phyloP scores from a whole-genome alignment of 2,797 vertebrate species.

The Propithecus perrieri region DNA sequence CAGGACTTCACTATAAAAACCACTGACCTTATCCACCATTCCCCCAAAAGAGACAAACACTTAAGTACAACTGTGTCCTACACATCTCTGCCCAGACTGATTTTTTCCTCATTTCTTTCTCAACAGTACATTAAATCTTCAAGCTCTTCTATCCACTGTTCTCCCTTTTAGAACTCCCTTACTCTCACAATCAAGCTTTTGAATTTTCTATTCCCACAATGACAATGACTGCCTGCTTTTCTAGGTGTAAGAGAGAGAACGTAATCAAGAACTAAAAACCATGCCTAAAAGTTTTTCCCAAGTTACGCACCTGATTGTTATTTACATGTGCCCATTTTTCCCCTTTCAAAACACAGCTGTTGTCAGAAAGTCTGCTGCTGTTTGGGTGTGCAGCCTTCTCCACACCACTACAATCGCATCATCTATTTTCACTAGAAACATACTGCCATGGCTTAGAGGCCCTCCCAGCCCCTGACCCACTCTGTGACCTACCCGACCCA shows the following conservation, averaged over 20 bases:
- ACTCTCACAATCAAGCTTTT: not conserved
- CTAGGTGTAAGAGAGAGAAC: not conserved
- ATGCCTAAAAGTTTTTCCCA: not conserved
- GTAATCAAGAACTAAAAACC: not conserved
- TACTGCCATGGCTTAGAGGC: not conserved
- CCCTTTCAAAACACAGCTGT: conserved; percentile 18
- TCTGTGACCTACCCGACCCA: not conserved
- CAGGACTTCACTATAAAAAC: not conserved
- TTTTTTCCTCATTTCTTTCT: not conserved
- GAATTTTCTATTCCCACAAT: not conserved
- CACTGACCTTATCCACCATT: not conserved
- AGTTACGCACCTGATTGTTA: not conserved
- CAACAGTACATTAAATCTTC: not conserved
- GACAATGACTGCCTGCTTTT: not conserved
- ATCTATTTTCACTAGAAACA: not conserved
- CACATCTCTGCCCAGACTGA: not conserved
- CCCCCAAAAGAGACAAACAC: not conserved
- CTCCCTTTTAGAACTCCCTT: not conserved
- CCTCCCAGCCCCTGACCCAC: not conserved
- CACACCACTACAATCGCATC: not conserved
- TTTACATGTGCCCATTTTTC: not conserved
- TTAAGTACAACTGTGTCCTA: not conserved
- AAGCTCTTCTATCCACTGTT: not conserved
- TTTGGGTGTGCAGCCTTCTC: not conserved
- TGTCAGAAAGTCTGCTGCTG: not conserved